Percentiles rank a stretch among this genome's conserved stretches.
phyloP scores from a whole-genome alignment of 2,113 vertebrate genomes.

The Microcebus jonahi region DNA sequence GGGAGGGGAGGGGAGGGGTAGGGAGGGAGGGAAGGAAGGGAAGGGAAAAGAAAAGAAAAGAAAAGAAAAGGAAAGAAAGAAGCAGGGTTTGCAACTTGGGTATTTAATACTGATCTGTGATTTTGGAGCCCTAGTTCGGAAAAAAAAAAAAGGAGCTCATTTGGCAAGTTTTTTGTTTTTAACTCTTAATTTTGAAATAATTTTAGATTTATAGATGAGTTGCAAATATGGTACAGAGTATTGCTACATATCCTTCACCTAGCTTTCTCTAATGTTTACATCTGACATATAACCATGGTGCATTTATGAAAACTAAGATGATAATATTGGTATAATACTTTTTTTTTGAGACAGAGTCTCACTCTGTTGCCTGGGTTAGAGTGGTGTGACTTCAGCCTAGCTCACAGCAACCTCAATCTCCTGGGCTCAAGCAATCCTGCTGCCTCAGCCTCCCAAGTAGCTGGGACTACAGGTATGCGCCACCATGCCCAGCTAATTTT shows the following conservation, averaged over 20 bases:
- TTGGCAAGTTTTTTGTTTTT: slow-evolving; percentile 7
- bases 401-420: too few relatives aligned
- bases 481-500: too few relatives aligned
- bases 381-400: too few relatives aligned
- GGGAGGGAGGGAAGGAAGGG: too few relatives aligned
- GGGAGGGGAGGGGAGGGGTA: too few relatives aligned
- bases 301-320: background rate
- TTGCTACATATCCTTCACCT: background rate
- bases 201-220: slow-evolving; percentile 26
- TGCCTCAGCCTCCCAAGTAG: too few relatives aligned
- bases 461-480: too few relatives aligned
- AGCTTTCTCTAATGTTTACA: background rate
- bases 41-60: background rate
- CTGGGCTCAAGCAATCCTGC: too few relatives aligned
- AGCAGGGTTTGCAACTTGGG: background rate
- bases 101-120: slow-evolving; percentile 3
- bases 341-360: background rate
- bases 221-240: background rate
- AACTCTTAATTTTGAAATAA: slow-evolving; percentile 36
- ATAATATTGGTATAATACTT: background rate
- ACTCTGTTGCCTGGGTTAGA: too few relatives aligned
- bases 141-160: background rate
- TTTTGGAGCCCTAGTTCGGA: background rate
- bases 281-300: background rate
- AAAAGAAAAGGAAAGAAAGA: background rate